A percentile compares a stretch with the other conserved stretches of the same genome.
phyloP scores from a whole-genome alignment of 1,140 invertebrate genomes.

The Hydropsyche tenuis region DNA sequence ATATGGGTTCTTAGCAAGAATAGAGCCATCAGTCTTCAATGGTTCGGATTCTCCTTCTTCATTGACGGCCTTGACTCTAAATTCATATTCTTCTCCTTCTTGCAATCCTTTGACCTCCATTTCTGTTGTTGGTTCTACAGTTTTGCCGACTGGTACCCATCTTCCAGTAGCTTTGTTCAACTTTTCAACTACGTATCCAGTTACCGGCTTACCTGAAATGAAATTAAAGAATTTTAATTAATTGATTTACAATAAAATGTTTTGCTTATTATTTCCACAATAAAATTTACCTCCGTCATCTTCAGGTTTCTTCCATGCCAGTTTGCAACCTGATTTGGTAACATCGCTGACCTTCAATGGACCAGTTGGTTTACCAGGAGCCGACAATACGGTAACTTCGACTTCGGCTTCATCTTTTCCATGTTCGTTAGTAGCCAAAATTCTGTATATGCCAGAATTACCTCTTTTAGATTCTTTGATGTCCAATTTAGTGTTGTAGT shows the following conservation, averaged over 20 bases:
- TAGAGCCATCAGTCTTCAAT: constrained; percentile 83
- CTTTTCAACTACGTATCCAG: constrained; percentile 96
- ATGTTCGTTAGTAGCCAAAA: constrained; percentile 89
- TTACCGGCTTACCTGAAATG: constrained; percentile 74
- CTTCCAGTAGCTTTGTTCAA: constrained; percentile 91
- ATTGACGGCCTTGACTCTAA: constrained; percentile 97
- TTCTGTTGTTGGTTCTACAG: constrained; percentile 75
- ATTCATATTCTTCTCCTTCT: constrained; percentile 95
- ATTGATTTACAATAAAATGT: constrained; percentile 32
- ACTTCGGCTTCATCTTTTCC: constrained; percentile 93
- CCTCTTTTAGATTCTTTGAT: constrained; percentile 83
- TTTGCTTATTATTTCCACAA: constrained; percentile 38
- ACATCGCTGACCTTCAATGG: constrained; percentile 93
- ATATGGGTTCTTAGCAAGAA: constrained; percentile 93
- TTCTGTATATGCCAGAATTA: constrained; percentile 90
- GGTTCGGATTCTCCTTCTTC: constrained; percentile 98
- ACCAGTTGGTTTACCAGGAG: constrained; percentile 85
- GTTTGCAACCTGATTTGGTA: constrained; percentile 84
- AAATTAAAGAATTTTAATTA: not conserved
- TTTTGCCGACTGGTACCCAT: constrained; percentile 90
- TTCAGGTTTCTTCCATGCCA: constrained; percentile 97
- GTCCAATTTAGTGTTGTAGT: constrained; percentile 92
- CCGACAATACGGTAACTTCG: constrained; percentile 87
- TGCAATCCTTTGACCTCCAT: constrained; percentile 90
- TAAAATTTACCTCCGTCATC: constrained; percentile 88